A percentile compares a stretch with the other conserved stretches of the same genome.
Conservation (phyloP, 2,113 vertebrate genomes). For the Drymodes brunneopygia region DNA sequence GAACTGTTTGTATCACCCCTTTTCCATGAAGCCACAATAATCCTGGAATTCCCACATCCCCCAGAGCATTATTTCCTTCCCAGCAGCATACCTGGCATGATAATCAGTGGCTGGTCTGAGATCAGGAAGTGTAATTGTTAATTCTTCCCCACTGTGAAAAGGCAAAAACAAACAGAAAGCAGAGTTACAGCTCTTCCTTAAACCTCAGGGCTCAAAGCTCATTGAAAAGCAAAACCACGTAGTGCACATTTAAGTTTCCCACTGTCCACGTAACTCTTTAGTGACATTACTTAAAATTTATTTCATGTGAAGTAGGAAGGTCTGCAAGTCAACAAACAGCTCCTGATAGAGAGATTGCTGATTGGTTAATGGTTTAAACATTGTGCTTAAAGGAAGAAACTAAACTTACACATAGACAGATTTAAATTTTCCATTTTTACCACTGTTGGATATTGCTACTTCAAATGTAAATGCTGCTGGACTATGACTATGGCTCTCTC, state of each 20-base stretch:
- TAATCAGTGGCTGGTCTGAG: conserved; percentile 77
- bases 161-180: background rate
- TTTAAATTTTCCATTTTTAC: conserved; percentile 80
- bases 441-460: conserved; percentile 77
- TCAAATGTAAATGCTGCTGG: conserved; percentile 74
- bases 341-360: conserved; percentile 34
- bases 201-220: background rate
- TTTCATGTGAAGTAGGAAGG: conserved; percentile 39
- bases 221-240: conserved; percentile 46
- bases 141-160: conserved; percentile 70
- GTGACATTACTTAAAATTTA: conserved; percentile 41
- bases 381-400: conserved; percentile 61
- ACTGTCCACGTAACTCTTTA: conserved; percentile 36
- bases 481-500: conserved; percentile 64
- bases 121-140: conserved; percentile 71
- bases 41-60: background rate
- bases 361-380: conserved; percentile 44
- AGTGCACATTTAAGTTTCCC: conserved; percentile 46
- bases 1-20: background rate
- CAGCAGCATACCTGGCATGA: conserved; percentile 72
- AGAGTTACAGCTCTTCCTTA: background rate
- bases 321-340: conserved; percentile 54
- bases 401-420: conserved; percentile 77
- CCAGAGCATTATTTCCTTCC: background rate
- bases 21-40: background rate